Conservation (phyloP, 2,797 vertebrate genomes). For the Acrossocheilus fasciatus region DNA sequence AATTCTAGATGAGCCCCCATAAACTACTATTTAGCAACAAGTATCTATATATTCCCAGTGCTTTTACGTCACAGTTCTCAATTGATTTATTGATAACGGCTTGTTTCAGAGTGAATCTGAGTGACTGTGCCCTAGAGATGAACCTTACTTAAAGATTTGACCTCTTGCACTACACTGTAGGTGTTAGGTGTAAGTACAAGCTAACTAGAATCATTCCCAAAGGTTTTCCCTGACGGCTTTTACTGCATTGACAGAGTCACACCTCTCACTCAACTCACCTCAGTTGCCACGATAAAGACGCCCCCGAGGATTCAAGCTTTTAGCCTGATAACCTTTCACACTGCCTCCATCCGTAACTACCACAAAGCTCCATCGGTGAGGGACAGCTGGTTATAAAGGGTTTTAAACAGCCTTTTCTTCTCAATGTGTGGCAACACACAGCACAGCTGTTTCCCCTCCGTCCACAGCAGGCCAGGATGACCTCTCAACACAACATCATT, state of each 20-base stretch:
- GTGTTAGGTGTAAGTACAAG: conserved; percentile 23
- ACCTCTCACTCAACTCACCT: conserved; percentile 29
- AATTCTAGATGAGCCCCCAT: background rate
- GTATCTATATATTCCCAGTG: background rate
- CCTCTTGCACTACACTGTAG: conserved; percentile 19
- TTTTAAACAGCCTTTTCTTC: conserved; percentile 46
- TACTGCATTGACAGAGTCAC: conserved; percentile 33
- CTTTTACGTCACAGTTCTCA: background rate
- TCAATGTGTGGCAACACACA: conserved; percentile 43
- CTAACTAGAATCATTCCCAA: conserved; percentile 33
- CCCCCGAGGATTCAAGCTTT: conserved; percentile 41
- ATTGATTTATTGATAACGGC: conserved; percentile 25
- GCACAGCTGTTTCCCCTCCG: conserved; percentile 50
- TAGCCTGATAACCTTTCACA: conserved; percentile 48
- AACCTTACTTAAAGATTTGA: conserved; percentile 33
- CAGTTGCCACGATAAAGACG: background rate
- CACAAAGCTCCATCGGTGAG: conserved; percentile 31
- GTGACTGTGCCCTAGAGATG: conserved; percentile 7
- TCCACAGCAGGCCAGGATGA: conserved; percentile 61
- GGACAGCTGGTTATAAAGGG: conserved; percentile 28
- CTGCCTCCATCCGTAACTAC: conserved; percentile 29
- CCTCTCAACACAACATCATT: conserved; percentile 70
- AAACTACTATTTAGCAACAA: background rate
- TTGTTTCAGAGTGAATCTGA: conserved; percentile 14
- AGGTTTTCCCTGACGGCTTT: conserved; percentile 7